Percentiles rank a stretch among this genome's conserved stretches.
phyloP scores from a whole-genome alignment of 2,113 vertebrate genomes.

The Vanacampus margaritifer region DNA sequence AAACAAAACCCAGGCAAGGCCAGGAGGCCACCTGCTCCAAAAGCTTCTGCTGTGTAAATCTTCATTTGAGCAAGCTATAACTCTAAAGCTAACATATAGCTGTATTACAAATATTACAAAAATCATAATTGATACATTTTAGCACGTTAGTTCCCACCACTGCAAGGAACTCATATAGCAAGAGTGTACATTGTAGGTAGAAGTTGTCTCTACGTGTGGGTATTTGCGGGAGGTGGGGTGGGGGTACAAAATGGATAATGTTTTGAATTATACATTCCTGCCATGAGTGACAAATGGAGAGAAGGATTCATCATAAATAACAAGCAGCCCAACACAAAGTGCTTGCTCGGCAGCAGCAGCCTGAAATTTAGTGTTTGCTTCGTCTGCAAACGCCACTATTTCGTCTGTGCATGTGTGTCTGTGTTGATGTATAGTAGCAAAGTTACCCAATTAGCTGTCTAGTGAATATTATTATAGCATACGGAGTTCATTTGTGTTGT shows the following conservation, averaged over 20 bases:
- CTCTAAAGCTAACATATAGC: too few relatives aligned
- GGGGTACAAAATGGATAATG: conserved; percentile 62
- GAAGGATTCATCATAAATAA: conserved; percentile 73
- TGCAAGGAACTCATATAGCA: neutral
- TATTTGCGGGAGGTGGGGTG: neutral
- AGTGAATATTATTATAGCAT: neutral
- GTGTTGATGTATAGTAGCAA: neutral
- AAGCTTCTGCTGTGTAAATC: neutral
- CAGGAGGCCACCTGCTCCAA: neutral
- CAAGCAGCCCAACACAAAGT: conserved; percentile 51
- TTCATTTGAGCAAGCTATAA: neutral
- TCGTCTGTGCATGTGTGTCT: too few relatives aligned
- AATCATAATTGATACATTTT: neutral
- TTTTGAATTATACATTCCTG: conserved; percentile 71
- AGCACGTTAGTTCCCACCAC: neutral
- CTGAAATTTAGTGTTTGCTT: conserved; percentile 64
- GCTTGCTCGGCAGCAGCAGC: conserved; percentile 64
- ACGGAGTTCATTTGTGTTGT: neutral
- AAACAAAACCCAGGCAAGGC: conserved; percentile 17
- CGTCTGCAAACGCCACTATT: conserved; percentile 4
- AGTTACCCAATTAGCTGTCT: neutral
- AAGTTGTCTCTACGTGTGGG: neutral
- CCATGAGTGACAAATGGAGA: conserved; percentile 71
- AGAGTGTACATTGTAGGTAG: neutral
- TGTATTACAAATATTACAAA: neutral